A percentile compares a stretch with the other conserved stretches of the same genome.
phyloP scores from a whole-genome alignment of 1,140 invertebrate genomes.

The Sycophaga agraensis region DNA sequence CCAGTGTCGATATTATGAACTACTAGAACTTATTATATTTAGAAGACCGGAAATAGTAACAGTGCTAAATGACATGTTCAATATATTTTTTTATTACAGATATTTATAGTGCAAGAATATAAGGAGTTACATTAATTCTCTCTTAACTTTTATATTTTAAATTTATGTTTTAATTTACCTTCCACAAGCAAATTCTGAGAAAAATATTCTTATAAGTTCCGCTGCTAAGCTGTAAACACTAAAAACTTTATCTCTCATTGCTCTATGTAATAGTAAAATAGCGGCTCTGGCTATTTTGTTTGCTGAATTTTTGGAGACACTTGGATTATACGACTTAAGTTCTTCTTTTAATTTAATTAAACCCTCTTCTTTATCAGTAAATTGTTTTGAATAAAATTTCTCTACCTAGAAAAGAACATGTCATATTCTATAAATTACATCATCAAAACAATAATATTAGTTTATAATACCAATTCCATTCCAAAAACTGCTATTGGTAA shows the following conservation, averaged over 20 bases:
- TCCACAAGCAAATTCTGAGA: conserved; percentile 75
- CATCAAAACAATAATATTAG: conserved; percentile 7
- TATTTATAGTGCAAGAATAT: not conserved
- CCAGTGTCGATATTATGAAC: too few species aligned
- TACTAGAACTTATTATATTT: too few species aligned
- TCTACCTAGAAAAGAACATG: conserved; percentile 67
- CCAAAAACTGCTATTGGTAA: conserved; percentile 89
- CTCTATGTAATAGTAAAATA: conserved; percentile 73
- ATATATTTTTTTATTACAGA: too few species aligned
- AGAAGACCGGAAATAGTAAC: too few species aligned
- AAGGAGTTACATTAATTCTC: not conserved
- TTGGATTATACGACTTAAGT: conserved; percentile 62
- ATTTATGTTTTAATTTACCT: conserved; percentile 67
- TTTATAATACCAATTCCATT: conserved; percentile 71
- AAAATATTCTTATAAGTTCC: conserved; percentile 75
- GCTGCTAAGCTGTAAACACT: conserved; percentile 80
- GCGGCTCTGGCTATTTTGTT: conserved; percentile 80
- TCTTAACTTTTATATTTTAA: too few species aligned
- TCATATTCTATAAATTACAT: conserved; percentile 4
- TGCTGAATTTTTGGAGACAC: conserved; percentile 57
- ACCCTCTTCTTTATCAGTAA: conserved; percentile 89
- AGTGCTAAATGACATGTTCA: not conserved
- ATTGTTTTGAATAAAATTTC: conserved; percentile 92
- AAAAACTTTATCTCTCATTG: conserved; percentile 81
- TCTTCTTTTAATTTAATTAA: conserved; percentile 74